Conservation (phyloP, 30 jellyfish, hydroid and myxozoan species). For the Hydra vulgaris region DNA sequence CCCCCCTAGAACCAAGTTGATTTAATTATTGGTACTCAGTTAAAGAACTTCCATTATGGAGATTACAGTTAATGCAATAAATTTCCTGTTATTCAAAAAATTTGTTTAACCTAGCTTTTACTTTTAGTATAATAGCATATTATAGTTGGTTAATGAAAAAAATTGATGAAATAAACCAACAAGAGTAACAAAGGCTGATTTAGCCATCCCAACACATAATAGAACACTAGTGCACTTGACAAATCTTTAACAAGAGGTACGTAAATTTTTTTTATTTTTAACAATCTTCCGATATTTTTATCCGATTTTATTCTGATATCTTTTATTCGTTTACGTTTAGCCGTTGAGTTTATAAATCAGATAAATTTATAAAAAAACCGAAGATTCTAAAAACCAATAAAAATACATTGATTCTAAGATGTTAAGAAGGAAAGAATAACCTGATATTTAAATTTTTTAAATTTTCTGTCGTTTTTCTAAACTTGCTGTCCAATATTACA, state of each 20-base stretch:
- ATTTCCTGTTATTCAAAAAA: not conserved
- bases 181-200: not conserved
- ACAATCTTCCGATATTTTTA: not conserved
- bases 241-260: not conserved
- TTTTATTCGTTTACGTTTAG: too few relatives aligned
- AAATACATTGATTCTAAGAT: too few relatives aligned
- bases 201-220: not conserved
- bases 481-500: too few relatives aligned
- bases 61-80: not conserved
- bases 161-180: not conserved
- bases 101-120: not conserved
- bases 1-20: not conserved
- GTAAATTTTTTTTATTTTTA: not conserved
- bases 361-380: too few relatives aligned
- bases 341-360: too few relatives aligned
- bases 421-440: too few relatives aligned
- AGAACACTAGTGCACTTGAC: not conserved
- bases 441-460: too few relatives aligned
- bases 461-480: too few relatives aligned
- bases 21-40: not conserved
- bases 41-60: not conserved
- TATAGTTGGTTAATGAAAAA: not conserved
- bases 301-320: too few relatives aligned
- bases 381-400: too few relatives aligned
- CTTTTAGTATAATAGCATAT: not conserved